Percentiles rank a stretch among this genome's conserved stretches.
Evolutionary conservation across 1,140 invertebrate species (phyloP).

Genomic region (Drosophila sp.): DNA sequence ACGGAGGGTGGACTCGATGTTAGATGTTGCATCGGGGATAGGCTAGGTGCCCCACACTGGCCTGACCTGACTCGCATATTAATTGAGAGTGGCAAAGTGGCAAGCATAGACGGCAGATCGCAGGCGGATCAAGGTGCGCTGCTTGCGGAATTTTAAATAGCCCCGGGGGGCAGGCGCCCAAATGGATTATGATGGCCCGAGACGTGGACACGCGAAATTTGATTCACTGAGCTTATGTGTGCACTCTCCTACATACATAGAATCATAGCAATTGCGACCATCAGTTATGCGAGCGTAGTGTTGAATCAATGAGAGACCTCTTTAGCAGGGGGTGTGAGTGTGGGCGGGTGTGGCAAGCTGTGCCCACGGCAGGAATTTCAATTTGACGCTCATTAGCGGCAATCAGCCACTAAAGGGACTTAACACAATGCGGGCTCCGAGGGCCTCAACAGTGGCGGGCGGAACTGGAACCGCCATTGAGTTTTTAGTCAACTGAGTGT

Average conservation of each 20-base stretch:
- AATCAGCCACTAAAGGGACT: slow-evolving; percentile 43
- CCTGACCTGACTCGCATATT: slow-evolving; percentile 40
- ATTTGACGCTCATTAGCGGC: slow-evolving; percentile 65
- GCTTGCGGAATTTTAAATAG: slow-evolving; percentile 51
- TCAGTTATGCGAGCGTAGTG: not conserved
- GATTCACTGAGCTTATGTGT: slow-evolving; percentile 30
- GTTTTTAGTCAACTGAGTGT: slow-evolving; percentile 4
- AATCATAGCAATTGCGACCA: slow-evolving; percentile 3
- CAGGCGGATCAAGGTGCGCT: slow-evolving; percentile 40
- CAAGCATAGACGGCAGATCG: slow-evolving; percentile 27
- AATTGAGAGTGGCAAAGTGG: slow-evolving; percentile 23
- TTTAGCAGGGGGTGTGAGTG: not conserved
- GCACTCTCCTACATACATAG: not conserved
- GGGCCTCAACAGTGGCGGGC: not conserved
- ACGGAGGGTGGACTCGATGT: not conserved
- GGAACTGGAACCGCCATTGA: not conserved
- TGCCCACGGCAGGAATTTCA: slow-evolving; percentile 54
- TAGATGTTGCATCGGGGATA: not conserved
- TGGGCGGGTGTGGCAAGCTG: not conserved
- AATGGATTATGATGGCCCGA: slow-evolving; percentile 48
- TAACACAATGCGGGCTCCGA: slow-evolving; percentile 29
- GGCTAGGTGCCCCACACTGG: slow-evolving; percentile 14
- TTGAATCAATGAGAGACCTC: slow-evolving; percentile 37
- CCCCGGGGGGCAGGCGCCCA: slow-evolving; percentile 16
- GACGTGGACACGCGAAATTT: slow-evolving; percentile 33